phyloP scores from a whole-genome alignment of 1,140 invertebrate species.

The Drosophila littoralis region DNA sequence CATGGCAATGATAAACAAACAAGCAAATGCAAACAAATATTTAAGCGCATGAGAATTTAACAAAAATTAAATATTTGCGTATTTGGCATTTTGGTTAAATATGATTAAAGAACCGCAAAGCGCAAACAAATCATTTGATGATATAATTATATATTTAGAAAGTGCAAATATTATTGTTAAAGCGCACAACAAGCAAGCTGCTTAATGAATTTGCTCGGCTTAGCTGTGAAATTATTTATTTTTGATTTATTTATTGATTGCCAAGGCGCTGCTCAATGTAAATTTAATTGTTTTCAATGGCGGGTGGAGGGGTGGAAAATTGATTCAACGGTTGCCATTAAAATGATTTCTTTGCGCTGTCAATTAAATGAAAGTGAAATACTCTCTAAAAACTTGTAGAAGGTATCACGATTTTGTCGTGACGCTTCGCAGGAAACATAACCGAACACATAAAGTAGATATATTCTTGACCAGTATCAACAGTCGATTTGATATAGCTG shows the following conservation, averaged over 20 bases:
- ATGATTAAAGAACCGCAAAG: not conserved
- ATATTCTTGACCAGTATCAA: too few species aligned
- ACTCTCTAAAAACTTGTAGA: not conserved
- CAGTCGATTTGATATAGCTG: too few species aligned
- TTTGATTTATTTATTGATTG: too few species aligned
- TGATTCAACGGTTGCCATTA: constrained; percentile 56
- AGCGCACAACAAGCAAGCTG: too few species aligned
- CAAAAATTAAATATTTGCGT: not conserved
- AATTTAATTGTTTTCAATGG: not conserved
- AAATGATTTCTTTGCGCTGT: constrained; percentile 61
- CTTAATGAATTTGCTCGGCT: too few species aligned
- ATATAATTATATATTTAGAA: not conserved
- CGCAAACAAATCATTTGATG: not conserved
- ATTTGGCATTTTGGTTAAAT: not conserved
- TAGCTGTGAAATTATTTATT: too few species aligned
- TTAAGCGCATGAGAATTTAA: not conserved
- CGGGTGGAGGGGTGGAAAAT: constrained; percentile 1
- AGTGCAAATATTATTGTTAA: not conserved
- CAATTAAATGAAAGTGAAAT: constrained; percentile 71
- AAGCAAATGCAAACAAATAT: not conserved
- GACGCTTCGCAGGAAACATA: too few species aligned
- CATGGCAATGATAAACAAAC: not conserved
- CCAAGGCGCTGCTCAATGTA: not conserved
- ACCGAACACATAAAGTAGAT: too few species aligned
- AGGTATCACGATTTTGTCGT: too few species aligned